These are phyloP conservation scores for Pseudolycoriella hygida DNA, from an alignment of 2,888 invertebrate genomes.

Conservation along the genomic window DNA sequence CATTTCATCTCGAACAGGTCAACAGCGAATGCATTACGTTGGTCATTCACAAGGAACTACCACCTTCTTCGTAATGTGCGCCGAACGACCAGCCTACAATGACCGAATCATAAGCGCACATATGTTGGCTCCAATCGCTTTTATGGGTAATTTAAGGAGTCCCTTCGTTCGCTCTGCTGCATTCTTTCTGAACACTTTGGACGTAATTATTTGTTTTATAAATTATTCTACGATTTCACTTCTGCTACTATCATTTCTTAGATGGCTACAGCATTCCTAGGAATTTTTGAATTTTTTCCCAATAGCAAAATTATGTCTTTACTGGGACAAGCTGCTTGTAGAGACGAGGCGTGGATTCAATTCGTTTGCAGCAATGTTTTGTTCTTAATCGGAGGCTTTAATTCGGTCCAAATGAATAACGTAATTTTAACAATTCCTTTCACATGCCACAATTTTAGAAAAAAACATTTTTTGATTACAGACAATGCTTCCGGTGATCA, in stretches of 20 bases:
- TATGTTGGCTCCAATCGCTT: constrained; percentile 52
- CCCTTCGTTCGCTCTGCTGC: constrained; percentile 31
- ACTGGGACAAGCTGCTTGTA: constrained; percentile 33
- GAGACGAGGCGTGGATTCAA: constrained; percentile 30
- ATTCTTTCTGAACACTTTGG: constrained; percentile 26
- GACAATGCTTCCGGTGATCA: constrained; percentile 2
- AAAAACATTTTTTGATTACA: background rate
- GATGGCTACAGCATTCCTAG: constrained; percentile 13
- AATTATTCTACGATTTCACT: background rate
- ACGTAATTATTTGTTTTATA: constrained; percentile 21
- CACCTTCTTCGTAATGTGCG: constrained; percentile 45
- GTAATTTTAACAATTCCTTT: background rate
- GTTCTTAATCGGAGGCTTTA: constrained; percentile 31
- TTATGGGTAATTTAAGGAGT: constrained; percentile 35
- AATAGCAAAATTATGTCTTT: constrained; percentile 29
- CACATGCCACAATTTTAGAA: background rate
- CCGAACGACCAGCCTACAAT: constrained; percentile 46
- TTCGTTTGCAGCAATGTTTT: constrained; percentile 31
- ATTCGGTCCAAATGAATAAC: constrained; percentile 24
- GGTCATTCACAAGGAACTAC: constrained; percentile 55
- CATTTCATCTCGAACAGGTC: constrained; percentile 28
- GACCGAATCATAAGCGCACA: constrained; percentile 45
- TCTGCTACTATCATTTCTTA: background rate
- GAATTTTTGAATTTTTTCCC: constrained; percentile 40
- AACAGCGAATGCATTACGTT: constrained; percentile 34